Conservation (phyloP, 2,113 vertebrate species). For the Aphyosemion australe region DNA sequence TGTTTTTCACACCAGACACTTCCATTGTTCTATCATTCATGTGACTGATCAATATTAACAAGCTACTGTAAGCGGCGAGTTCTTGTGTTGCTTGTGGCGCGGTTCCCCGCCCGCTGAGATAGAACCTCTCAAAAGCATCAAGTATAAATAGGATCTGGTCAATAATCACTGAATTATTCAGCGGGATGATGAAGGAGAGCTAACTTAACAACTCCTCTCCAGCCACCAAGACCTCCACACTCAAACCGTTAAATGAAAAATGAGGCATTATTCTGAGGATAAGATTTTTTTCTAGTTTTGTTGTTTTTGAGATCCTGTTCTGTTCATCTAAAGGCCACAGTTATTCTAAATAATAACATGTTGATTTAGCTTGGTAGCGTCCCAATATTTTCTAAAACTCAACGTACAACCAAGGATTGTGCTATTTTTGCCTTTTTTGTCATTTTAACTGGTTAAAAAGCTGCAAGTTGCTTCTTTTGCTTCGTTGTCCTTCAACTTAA, state of each 20-base stretch:
- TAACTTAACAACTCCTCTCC: constrained; percentile 57
- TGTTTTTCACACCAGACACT: constrained; percentile 40
- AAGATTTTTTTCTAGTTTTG: neutral
- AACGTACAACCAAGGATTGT: neutral
- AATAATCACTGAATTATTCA: constrained; percentile 75
- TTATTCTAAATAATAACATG: too few relatives aligned
- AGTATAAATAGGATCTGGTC: constrained; percentile 71
- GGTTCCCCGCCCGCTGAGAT: constrained; percentile 33
- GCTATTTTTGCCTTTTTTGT: neutral
- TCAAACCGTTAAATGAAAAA: constrained; percentile 26
- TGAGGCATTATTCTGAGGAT: constrained; percentile 12
- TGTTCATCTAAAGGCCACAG: too few relatives aligned
- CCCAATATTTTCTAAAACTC: too few relatives aligned
- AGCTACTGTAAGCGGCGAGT: constrained; percentile 41
- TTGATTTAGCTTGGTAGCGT: too few relatives aligned
- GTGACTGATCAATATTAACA: constrained; percentile 58
- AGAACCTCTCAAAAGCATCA: constrained; percentile 37
- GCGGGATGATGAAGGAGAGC: constrained; percentile 52
- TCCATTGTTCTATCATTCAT: constrained; percentile 7
- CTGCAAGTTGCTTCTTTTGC: neutral
- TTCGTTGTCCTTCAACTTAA: neutral
- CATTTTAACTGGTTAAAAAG: neutral
- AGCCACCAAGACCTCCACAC: constrained; percentile 22
- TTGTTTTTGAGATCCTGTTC: neutral
- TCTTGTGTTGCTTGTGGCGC: constrained; percentile 51